phyloP scores from a whole-genome alignment of 2,797 vertebrate genomes.

The Potorous gilbertii region DNA sequence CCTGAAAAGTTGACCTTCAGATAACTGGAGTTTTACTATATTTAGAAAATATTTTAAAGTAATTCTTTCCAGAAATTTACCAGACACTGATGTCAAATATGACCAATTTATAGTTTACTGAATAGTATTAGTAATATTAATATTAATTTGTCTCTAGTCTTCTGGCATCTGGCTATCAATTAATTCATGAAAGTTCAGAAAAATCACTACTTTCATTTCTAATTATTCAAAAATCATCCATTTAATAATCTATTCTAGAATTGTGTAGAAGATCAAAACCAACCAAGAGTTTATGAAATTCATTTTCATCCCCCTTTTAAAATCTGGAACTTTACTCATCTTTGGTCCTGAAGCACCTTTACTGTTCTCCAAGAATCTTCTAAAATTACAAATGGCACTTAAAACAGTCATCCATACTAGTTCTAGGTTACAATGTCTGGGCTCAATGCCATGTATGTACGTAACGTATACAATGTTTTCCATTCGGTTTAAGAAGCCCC shows the following conservation, averaged over 20 bases:
- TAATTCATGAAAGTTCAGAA: not conserved
- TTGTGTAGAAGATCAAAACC: not conserved
- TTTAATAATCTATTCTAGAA: not conserved
- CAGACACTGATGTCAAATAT: too few species aligned
- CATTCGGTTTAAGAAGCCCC: not conserved
- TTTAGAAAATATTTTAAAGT: too few species aligned
- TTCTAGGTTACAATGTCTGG: not conserved
- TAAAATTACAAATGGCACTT: not conserved
- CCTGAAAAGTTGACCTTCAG: not conserved
- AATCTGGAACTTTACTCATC: not conserved
- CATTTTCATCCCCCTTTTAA: not conserved
- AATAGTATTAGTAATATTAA: too few species aligned
- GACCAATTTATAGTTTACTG: too few species aligned
- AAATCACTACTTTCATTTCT: not conserved
- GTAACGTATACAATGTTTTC: not conserved
- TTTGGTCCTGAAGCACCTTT: not conserved
- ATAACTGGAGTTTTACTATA: not conserved
- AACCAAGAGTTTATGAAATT: not conserved
- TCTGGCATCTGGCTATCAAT: not conserved
- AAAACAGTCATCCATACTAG: not conserved
- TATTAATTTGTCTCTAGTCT: not conserved
- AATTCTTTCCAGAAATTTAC: too few species aligned
- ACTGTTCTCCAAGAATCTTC: not conserved
- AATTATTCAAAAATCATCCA: not conserved
- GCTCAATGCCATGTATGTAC: not conserved